A percentile compares a stretch with the other conserved stretches of the same genome.
These are phyloP conservation scores for Elymnias hypermnestra DNA, from an alignment of 1,140 invertebrate genomes.

Conservation along the genomic window DNA sequence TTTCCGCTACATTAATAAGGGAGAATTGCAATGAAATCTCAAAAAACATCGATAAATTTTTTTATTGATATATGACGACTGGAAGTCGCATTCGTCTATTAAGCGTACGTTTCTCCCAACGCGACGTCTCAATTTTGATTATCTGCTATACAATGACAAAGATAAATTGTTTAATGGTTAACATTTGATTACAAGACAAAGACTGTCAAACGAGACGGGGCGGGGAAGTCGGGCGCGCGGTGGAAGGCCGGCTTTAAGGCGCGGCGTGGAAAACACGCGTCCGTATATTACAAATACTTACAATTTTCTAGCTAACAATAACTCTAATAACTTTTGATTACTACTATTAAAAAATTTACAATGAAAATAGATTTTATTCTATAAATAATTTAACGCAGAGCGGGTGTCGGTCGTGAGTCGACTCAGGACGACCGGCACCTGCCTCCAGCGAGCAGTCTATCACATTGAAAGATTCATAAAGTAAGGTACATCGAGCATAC, in stretches of 20 bases:
- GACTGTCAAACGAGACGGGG: conserved; percentile 56
- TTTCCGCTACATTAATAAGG: no score
- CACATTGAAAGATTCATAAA: conserved; percentile 73
- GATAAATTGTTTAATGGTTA: conserved; percentile 58
- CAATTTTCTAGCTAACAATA: conserved; percentile 71
- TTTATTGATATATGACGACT: conserved; percentile 67
- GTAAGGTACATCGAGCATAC: conserved; percentile 38
- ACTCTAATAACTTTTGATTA: conserved; percentile 56
- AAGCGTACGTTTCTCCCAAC: conserved; percentile 71
- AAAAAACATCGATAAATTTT: conserved; percentile 73
- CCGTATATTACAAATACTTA: conserved; percentile 60
- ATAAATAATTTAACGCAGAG: conserved; percentile 61
- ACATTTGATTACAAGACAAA: conserved; percentile 69
- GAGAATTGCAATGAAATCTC: conserved; percentile 28
- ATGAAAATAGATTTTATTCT: conserved; percentile 75
- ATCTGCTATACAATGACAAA: conserved; percentile 61
- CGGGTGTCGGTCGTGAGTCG: conserved; percentile 58
- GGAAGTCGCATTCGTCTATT: conserved; percentile 53
- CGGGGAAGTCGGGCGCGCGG: conserved; percentile 40
- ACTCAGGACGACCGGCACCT: conserved; percentile 53
- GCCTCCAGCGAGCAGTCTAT: conserved; percentile 60
- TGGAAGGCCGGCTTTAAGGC: conserved; percentile 34
- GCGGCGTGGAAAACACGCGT: conserved; percentile 58
- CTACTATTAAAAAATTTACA: conserved; percentile 74
- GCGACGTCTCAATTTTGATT: conserved; percentile 43